Conservation (phyloP, 2,113 vertebrate genomes). For the Erythrocebus patas region DNA sequence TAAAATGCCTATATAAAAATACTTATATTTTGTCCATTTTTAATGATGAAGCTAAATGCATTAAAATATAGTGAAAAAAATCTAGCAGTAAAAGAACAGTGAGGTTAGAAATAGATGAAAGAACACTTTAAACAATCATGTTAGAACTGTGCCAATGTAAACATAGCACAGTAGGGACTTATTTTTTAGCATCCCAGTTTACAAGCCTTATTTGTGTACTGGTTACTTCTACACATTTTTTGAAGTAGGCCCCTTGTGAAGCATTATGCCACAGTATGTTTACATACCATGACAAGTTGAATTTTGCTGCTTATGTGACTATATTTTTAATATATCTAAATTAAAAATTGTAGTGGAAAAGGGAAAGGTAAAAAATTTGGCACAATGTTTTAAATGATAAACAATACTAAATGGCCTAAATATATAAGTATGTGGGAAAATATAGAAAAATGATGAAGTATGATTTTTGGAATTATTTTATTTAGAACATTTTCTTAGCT, state of each 20-base stretch:
- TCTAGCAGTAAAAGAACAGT: neutral
- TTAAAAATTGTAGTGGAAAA: neutral
- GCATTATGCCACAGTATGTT: neutral
- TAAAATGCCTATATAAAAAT: neutral
- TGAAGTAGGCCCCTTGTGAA: neutral
- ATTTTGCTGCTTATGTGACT: neutral
- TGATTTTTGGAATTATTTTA: neutral
- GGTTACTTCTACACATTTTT: neutral
- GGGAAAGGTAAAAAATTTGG: neutral
- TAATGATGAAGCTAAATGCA: neutral
- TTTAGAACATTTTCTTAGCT: neutral
- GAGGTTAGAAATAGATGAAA: neutral
- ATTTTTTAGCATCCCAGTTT: neutral
- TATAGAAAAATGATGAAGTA: neutral
- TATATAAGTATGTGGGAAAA: neutral
- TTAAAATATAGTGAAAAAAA: neutral
- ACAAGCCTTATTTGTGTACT: neutral
- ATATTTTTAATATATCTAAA: slow-evolving; percentile 21
- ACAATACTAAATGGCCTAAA: neutral
- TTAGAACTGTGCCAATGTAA: neutral
- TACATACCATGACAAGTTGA: neutral
- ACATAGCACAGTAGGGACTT: neutral
- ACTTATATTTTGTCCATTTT: slow-evolving; percentile 14
- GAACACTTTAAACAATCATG: neutral
- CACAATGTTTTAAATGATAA: neutral